phyloP scores from a whole-genome alignment of 2,888 invertebrate species.

The Cryptus armator region DNA sequence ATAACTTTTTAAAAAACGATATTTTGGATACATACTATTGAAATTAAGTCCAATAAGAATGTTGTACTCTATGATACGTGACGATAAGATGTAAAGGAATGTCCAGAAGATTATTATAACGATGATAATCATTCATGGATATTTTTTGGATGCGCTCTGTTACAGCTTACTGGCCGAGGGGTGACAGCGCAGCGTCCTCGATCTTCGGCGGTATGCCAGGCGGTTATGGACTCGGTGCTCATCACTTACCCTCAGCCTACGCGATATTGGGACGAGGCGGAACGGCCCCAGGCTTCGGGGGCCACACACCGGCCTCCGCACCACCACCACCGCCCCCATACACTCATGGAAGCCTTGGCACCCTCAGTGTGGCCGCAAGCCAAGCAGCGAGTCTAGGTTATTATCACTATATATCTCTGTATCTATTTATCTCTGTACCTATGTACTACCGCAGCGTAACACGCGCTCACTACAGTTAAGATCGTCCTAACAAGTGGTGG shows the following conservation, averaged over 20 bases:
- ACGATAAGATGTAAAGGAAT: background rate
- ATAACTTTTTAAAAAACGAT: background rate
- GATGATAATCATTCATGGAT: constrained; percentile 14
- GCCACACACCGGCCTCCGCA: constrained; percentile 81
- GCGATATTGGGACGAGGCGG: constrained; percentile 84
- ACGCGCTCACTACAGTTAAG: background rate
- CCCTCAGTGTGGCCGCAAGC: constrained; percentile 93
- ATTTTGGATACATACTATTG: background rate
- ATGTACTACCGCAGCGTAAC: background rate
- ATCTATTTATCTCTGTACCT: constrained; percentile 9
- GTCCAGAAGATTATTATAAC: background rate
- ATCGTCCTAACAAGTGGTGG: constrained; percentile 26
- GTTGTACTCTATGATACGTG: background rate
- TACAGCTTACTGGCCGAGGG: constrained; percentile 94
- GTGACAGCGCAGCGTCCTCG: constrained; percentile 84
- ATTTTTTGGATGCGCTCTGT: constrained; percentile 11
- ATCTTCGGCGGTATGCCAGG: constrained; percentile 84
- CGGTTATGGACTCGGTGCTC: constrained; percentile 83
- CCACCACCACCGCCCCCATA: constrained; percentile 82
- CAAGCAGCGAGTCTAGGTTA: constrained; percentile 94
- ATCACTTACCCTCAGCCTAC: constrained; percentile 84
- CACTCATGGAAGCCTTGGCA: constrained; percentile 86
- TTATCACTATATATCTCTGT: constrained; percentile 53
- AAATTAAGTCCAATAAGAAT: background rate
- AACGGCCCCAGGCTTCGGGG: constrained; percentile 80